Base-by-base conservation (phyloP, 2,113 vertebrate species). In the Paradoxurus hermaphroditus region DNA sequence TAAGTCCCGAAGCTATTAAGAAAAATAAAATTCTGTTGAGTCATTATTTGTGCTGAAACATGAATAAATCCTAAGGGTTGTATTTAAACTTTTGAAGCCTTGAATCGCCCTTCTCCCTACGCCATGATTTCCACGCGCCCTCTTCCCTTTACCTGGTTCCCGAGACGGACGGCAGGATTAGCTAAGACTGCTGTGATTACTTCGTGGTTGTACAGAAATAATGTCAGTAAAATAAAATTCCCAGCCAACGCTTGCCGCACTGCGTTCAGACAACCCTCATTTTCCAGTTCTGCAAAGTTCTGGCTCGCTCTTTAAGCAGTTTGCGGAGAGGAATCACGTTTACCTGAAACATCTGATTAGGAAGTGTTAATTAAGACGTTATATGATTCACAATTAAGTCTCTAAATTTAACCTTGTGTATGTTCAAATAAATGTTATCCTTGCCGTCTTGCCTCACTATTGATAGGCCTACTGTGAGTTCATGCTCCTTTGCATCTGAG, bases 331-430 rank as follows among this genome's bases (percentile, higher is more conserved):
- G 77, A 95, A 79, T 27, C 10, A 95, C 4, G 4, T 70, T 88
- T 8, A 96, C 11, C 77, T 84, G 70, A 95, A 96, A 51, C 41
- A 91, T 94, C 75, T 97, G 93, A 98, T 98, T 97, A 98, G 75
- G 70, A 89, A 79, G 44, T 97, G 44, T 72, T 97, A 95, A 97
- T 98, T 97, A 97, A 98, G 56, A 46, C 67, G 84, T 96, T 97
- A 86, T 67, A 56, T 68, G 93, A 95, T 56, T 68, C 84, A 95
- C 68, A 78, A 92, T 86, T 96, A 94, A 84, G 67, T 73, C 0
- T 94, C 31, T 90, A 77, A 81, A 27, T 92, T 72, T 96, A 98
- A 83, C 88, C 49, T 34, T 39, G 2, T 75, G 11, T 75, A n/a
- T 95, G 1, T 93, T 34, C 46, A 75, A 92, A 91, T 73, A 63